Evolutionary conservation across 1,140 invertebrate genomes (phyloP).

Genomic region (Eulimnadia texana): DNA sequence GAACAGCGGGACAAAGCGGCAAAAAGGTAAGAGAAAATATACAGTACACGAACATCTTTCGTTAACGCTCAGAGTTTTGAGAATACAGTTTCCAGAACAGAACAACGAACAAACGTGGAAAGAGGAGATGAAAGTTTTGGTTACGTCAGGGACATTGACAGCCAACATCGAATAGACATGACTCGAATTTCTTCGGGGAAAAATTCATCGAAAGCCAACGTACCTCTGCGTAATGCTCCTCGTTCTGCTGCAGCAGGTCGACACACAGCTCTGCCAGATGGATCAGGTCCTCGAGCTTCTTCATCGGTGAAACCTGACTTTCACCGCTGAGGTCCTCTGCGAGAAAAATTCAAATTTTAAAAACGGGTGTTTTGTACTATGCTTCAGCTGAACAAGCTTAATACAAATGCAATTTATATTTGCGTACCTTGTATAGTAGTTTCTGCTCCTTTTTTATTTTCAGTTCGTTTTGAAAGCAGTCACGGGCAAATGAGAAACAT

Average conservation of each 20-base stretch:
- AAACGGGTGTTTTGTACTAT: not conserved
- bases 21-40: constrained; percentile 22
- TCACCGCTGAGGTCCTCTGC: constrained; percentile 69
- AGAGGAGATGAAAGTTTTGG: not conserved
- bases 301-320: constrained; percentile 54
- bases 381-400: too few species aligned
- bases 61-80: too few species aligned
- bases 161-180: constrained; percentile 1
- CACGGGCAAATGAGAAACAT: not conserved
- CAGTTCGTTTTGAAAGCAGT: not conserved
- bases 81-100: constrained; percentile 5
- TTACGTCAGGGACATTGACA: not conserved
- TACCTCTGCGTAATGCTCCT: constrained; percentile 99
- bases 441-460: constrained; percentile 12
- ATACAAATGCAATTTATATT: not conserved
- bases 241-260: constrained; percentile 95
- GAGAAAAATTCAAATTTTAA: not conserved
- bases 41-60: too few species aligned
- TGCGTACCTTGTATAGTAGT: constrained; percentile 16
- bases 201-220: constrained; percentile 25
- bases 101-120: constrained; percentile 8
- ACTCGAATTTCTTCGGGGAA: constrained; percentile 8
- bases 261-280: constrained; percentile 95
- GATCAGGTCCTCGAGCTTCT: constrained; percentile 91
- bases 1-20: constrained; percentile 23